Base-by-base conservation (phyloP, 2,888 invertebrate species). In the Philaethria dido region DNA sequence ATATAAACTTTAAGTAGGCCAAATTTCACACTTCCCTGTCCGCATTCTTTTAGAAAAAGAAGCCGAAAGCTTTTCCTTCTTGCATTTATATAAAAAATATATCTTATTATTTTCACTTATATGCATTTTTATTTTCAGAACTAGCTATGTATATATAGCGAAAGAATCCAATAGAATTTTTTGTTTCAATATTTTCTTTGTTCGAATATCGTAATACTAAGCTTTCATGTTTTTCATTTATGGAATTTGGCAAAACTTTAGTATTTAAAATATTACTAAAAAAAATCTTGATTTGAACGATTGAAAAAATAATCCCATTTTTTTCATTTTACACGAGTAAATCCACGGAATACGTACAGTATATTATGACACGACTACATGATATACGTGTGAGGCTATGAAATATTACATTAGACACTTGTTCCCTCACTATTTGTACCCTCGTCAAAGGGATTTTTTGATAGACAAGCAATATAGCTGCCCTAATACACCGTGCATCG, bases 371-470 rank as follows among this genome's bases (percentile, higher is more conserved):
- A 55, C 6, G 3, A 39, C 55, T 64, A 50, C 16, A 36, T 39
- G n/a, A 48, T 39, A 57, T 14, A 48, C n/a, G 33, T 29, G 54
- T 64, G 18, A 9, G 36, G 18, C 52, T 36, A 39, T 20, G 50
- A 59, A 55, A 65, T 47, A 68, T 70, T 60, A 50, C 59, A 54
- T 62, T 62, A 54, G 59, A 54, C 55, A 54, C 39, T 47, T 47
- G 66, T 44, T 64, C 72, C 73, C 73, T 74, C 73, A 73, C 78
- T 78, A 77, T 75, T 75, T 72, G 68, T 70, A 86, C 87, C 87
- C 84, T 82, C 79, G 81, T 87, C 86, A 86, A 77, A 76, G 72
- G 80, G 80, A 78, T 80, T 80, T 78, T 73, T 73, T 70, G 73
- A 80, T 81, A 83, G 82, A 83, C 81, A 81, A 79, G 78, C 78